Conservation (phyloP, 2,888 invertebrate species). For the Thymelicus acteon region DNA sequence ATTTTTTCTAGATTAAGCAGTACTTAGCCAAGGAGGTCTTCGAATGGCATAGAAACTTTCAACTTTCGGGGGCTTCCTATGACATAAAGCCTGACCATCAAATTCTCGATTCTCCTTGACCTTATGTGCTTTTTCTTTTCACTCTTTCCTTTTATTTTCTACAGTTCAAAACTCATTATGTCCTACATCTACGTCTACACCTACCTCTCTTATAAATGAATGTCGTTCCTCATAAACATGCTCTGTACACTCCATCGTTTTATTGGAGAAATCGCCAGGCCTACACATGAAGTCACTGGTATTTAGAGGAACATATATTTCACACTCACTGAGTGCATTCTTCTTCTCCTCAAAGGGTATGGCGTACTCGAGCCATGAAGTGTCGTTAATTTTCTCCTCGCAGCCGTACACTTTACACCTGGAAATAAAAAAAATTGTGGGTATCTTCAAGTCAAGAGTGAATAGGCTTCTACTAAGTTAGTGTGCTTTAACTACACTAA, state of each 20-base stretch:
- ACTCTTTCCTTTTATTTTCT: too few relatives aligned
- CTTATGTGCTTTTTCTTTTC: too few relatives aligned
- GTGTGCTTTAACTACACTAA: too few relatives aligned
- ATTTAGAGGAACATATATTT: constrained; percentile 54
- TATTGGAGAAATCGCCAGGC: constrained; percentile 63
- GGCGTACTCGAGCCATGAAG: constrained; percentile 71
- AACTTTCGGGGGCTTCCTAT: too few relatives aligned
- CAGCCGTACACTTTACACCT: constrained; percentile 74
- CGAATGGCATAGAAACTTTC: too few relatives aligned
- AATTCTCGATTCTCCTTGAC: too few relatives aligned
- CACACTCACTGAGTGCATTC: constrained; percentile 55
- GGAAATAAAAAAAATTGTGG: too few relatives aligned
- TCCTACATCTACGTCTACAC: constrained; percentile 8
- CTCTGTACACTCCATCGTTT: constrained; percentile 60
- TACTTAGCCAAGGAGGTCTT: too few relatives aligned
- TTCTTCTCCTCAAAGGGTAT: constrained; percentile 59
- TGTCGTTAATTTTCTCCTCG: constrained; percentile 72
- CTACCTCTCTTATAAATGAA: constrained; percentile 75
- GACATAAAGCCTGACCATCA: too few relatives aligned
- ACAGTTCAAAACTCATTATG: background rate
- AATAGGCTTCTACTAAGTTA: too few relatives aligned
- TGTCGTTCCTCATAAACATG: constrained; percentile 67
- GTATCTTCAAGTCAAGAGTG: too few relatives aligned
- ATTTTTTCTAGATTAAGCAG: too few relatives aligned
- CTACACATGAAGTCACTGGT: constrained; percentile 56